phyloP scores from a whole-genome alignment of 2,888 invertebrate genomes.

The Thereva unica region DNA sequence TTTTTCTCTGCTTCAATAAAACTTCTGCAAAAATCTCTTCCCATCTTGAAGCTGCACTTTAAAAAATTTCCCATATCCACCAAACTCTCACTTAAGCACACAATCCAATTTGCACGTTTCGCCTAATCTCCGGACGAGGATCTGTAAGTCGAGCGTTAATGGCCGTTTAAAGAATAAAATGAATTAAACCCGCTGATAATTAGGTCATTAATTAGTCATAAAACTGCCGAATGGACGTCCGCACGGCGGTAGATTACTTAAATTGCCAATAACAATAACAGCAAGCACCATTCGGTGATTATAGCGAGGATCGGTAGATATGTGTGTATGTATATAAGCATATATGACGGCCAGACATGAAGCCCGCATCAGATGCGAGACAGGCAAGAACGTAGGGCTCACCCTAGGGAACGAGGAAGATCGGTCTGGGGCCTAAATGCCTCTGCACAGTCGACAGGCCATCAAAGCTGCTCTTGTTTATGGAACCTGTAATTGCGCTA shows the following conservation, averaged over 20 bases:
- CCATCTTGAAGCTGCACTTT: neutral
- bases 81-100: conserved; percentile 31
- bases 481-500: conserved; percentile 40
- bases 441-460: conserved; percentile 24
- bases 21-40: neutral
- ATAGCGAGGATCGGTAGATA: neutral
- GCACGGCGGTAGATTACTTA: conserved; percentile 27
- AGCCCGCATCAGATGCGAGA: conserved; percentile 12
- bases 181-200: conserved; percentile 32
- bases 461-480: conserved; percentile 35
- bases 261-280: conserved; percentile 37
- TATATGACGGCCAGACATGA: neutral
- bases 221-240: conserved; percentile 31
- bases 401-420: conserved; percentile 15
- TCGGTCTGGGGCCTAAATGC: conserved; percentile 11
- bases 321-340: neutral
- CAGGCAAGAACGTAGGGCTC: neutral
- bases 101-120: conserved; percentile 29
- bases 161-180: conserved; percentile 25
- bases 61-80: conserved; percentile 1
- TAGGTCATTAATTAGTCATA: conserved; percentile 39
- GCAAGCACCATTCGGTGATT: conserved; percentile 23
- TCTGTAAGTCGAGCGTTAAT: conserved; percentile 22
- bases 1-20: too few relatives aligned
- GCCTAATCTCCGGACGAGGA: conserved; percentile 19